Evolutionary conservation across 1,140 invertebrate species (phyloP).

Genomic region (Diuraphis noxia): DNA sequence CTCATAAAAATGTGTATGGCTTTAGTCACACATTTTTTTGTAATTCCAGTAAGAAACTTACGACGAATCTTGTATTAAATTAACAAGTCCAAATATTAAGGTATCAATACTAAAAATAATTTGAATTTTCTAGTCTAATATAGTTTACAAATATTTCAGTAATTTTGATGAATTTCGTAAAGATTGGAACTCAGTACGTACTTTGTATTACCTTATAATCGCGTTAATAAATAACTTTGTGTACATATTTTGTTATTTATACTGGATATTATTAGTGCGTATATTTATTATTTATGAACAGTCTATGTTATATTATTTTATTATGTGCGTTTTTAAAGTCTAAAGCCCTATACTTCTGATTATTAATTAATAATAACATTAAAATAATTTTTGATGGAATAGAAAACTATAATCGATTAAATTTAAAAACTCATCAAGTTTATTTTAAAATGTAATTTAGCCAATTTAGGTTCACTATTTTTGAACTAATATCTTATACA

Average conservation of each 20-base stretch:
- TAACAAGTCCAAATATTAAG: too few relatives aligned
- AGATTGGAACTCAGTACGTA: not conserved
- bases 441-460: not conserved
- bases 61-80: not conserved
- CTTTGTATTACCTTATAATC: not conserved
- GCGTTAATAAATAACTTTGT: not conserved
- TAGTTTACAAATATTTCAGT: not conserved
- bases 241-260: not conserved
- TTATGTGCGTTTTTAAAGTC: too few relatives aligned
- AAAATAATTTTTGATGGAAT: not conserved
- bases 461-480: not conserved
- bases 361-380: too few relatives aligned
- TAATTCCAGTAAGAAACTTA: not conserved
- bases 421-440: not conserved
- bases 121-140: not conserved
- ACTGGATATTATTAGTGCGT: too few relatives aligned
- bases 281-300: too few relatives aligned
- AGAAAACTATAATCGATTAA: not conserved
- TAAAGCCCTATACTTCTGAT: too few relatives aligned
- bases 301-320: too few relatives aligned
- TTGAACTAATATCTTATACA: not conserved
- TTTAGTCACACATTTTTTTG: not conserved
- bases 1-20: not conserved
- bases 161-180: not conserved
- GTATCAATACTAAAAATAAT: not conserved